phyloP scores from a whole-genome alignment of 2,888 invertebrate genomes.

The Epistrophe grossulariae region DNA sequence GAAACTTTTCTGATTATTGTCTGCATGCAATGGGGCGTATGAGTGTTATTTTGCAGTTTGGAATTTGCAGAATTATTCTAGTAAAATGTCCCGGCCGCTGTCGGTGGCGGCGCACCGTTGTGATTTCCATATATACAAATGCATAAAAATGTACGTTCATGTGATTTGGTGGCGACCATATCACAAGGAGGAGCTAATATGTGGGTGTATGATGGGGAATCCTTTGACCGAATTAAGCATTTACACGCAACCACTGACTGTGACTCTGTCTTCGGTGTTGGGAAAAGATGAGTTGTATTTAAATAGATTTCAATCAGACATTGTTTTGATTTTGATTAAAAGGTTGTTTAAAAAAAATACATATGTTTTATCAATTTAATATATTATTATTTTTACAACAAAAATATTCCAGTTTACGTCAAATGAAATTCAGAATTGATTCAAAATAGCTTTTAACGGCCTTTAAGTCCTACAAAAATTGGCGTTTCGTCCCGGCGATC shows the following conservation, averaged over 20 bases:
- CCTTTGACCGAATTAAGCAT: constrained; percentile 66
- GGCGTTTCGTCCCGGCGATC: too few relatives aligned
- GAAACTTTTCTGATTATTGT: constrained; percentile 75
- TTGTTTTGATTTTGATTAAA: constrained; percentile 59
- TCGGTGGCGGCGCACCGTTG: not conserved
- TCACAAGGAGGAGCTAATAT: constrained; percentile 50
- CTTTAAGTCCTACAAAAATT: too few relatives aligned
- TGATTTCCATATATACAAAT: not conserved
- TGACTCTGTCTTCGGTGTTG: constrained; percentile 6
- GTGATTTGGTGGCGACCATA: constrained; percentile 41
- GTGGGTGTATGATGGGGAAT: constrained; percentile 36
- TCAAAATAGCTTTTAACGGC: too few relatives aligned
- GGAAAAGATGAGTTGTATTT: constrained; percentile 36
- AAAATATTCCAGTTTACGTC: too few relatives aligned
- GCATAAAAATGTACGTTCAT: not conserved
- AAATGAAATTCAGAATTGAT: too few relatives aligned
- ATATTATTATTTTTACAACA: too few relatives aligned
- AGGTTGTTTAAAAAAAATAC: not conserved
- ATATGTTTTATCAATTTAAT: not conserved
- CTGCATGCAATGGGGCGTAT: constrained; percentile 74
- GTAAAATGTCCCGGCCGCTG: not conserved
- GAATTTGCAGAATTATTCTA: constrained; percentile 52
- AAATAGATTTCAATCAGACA: constrained; percentile 67
- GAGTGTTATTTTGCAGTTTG: constrained; percentile 62
- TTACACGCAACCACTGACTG: constrained; percentile 59